These are phyloP conservation scores for Dione juno DNA, from an alignment of 2,888 invertebrate species.

Conservation along the genomic window DNA sequence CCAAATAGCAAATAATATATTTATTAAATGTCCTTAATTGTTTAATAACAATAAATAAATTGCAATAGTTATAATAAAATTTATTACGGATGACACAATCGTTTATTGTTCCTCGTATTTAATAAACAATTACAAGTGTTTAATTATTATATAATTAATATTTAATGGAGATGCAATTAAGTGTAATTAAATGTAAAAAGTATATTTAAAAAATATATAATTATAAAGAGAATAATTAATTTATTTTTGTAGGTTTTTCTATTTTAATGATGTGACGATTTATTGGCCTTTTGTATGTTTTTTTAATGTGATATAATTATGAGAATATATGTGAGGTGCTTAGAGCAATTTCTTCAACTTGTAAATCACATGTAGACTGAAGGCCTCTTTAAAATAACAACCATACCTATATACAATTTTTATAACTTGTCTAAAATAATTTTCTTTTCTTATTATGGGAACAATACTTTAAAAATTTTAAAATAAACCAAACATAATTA, in stretches of 20 bases:
- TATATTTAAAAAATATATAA: too few relatives aligned
- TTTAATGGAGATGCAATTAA: slow-evolving; percentile 3
- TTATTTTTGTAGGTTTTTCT: background rate
- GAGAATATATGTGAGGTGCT: too few relatives aligned
- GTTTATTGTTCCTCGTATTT: background rate
- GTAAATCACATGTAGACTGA: too few relatives aligned
- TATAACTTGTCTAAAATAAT: too few relatives aligned
- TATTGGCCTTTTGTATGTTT: background rate
- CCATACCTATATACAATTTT: too few relatives aligned
- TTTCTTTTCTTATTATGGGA: too few relatives aligned
- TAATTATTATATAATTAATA: slow-evolving; percentile 7
- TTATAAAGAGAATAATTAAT: background rate
- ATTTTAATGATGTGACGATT: background rate
- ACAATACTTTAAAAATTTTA: background rate
- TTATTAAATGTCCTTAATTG: background rate
- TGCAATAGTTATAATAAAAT: background rate
- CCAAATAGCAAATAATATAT: background rate
- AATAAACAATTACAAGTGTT: background rate
- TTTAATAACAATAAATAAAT: background rate
- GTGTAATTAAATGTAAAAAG: slow-evolving; percentile 1
- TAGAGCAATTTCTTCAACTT: too few relatives aligned
- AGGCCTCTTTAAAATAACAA: too few relatives aligned
- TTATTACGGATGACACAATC: background rate
- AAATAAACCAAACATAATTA: background rate
- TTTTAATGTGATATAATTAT: background rate